Base-by-base conservation (phyloP, 2,113 vertebrate genomes). In the Aptenodytes forsteri region DNA sequence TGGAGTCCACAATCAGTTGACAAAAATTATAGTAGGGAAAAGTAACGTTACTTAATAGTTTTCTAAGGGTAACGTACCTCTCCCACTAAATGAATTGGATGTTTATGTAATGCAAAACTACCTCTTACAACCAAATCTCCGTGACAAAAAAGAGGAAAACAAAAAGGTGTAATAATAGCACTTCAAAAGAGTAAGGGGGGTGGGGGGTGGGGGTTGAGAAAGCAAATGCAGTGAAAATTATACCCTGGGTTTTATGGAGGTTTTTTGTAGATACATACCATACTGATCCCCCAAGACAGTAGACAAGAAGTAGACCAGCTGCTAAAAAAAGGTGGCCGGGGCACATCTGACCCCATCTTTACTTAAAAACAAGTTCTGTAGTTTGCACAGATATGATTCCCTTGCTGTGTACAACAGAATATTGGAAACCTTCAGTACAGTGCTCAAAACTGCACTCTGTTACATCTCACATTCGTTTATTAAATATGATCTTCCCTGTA, bases 261-360 rank as follows among this genome's bases (percentile, higher is more conserved):
- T 3, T 71, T 73, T 94, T 65, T 55, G 42, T 72, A 76, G 40
- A 29, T 10, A 46, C 18, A 36, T 16, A 64, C 40, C 10, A 2
- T 23, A 59, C 10, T 22, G 38, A 50, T 86, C 42, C 32, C 20
- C 5, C 7, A 30, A 25, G 55, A 62, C 34, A 62, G 49, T 0
- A 88, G 34, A 36, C 27, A 47, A 83, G 61, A 17, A 70, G 49
- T 81, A 96, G 95, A 97, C 88, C 47, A 26, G 87, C 94, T 95
- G 93, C 86, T 90, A 93, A 82, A 58, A 90, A 90, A 96, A 90
- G 38, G 91, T 88, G 92, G 89, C 90, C 36, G 38, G 16, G 36
- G 19, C 16, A 10, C 16, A 34, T 52, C 21, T 67, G 17, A 8
- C 16, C 30, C 79, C 83, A 87, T 89, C 90, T 95, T 76, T 21